These are phyloP conservation scores for Liparis tanakae DNA, from an alignment of 2,797 vertebrate genomes.

Conservation along the genomic window DNA sequence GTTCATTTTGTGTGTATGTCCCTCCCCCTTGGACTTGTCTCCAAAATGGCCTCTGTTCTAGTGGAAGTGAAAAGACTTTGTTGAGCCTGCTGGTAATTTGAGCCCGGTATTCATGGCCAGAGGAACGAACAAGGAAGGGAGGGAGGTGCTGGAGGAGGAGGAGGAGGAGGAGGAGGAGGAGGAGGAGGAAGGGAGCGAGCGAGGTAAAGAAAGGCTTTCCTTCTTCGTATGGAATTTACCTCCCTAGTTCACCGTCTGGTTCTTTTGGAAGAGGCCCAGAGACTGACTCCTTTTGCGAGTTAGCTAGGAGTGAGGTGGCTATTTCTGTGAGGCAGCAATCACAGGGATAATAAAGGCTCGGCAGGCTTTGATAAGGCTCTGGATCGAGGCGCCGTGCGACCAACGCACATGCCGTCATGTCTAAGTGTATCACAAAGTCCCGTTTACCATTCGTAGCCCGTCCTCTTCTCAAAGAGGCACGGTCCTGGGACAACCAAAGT, in stretches of 20 bases:
- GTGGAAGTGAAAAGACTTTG: slow-evolving; percentile 73
- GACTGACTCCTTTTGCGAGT: slow-evolving; percentile 62
- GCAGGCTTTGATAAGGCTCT: slow-evolving; percentile 27
- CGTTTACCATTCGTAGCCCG: not conserved
- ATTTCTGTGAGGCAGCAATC: slow-evolving; percentile 51
- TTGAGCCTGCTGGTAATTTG: slow-evolving; percentile 79
- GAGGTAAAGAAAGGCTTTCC: slow-evolving; percentile 67
- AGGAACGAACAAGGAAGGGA: slow-evolving; percentile 67
- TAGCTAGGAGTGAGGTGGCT: slow-evolving; percentile 39
- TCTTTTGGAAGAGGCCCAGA: slow-evolving; percentile 62
- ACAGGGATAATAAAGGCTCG: slow-evolving; percentile 30
- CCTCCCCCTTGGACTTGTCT: slow-evolving; percentile 66
- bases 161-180: slow-evolving; percentile 1
- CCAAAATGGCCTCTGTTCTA: slow-evolving; percentile 81
- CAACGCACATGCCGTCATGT: slow-evolving; percentile 16
- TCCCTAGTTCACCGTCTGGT: slow-evolving; percentile 59
- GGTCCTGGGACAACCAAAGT: not conserved
- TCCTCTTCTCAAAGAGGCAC: not conserved
- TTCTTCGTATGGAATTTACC: slow-evolving; percentile 72
- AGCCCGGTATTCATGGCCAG: slow-evolving; percentile 74
- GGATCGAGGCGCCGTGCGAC: slow-evolving; percentile 2
- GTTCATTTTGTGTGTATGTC: slow-evolving; percentile 65
- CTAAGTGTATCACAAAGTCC: slow-evolving; percentile 11
- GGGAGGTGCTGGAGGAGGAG: slow-evolving; percentile 30
- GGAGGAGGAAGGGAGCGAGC: slow-evolving; percentile 17